Evolutionary conservation across 2,888 invertebrate genomes (phyloP).

Genomic region (Gandaritis pyraliata): DNA sequence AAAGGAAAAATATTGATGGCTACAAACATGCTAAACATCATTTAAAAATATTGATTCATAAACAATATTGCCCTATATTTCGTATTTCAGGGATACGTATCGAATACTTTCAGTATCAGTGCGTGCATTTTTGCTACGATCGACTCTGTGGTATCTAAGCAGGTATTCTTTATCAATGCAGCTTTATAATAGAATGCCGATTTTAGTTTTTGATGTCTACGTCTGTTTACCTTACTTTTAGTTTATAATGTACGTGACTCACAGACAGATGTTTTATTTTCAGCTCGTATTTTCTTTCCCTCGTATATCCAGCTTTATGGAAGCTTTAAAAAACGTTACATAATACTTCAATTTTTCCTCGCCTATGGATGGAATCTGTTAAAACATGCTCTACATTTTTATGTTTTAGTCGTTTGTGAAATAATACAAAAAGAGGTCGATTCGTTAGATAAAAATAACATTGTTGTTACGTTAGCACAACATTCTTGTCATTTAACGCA

Average conservation of each 20-base stretch:
- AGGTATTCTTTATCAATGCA: slow-evolving; percentile 34
- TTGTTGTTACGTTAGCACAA: slow-evolving; percentile 28
- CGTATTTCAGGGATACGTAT: slow-evolving; percentile 31
- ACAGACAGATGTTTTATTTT: slow-evolving; percentile 75
- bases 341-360: slow-evolving; percentile 63
- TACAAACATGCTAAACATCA: slow-evolving; percentile 42
- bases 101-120: slow-evolving; percentile 25
- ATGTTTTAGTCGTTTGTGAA: slow-evolving; percentile 38
- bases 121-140: slow-evolving; percentile 21
- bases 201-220: slow-evolving; percentile 57
- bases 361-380: slow-evolving; percentile 55
- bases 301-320: slow-evolving; percentile 71
- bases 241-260: slow-evolving; percentile 68
- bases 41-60: slow-evolving; percentile 40
- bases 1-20: slow-evolving; percentile 41
- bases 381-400: slow-evolving; percentile 47
- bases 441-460: slow-evolving; percentile 31
- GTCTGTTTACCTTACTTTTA: slow-evolving; percentile 68
- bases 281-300: slow-evolving; percentile 60
- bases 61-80: slow-evolving; percentile 43
- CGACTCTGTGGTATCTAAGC: background rate
- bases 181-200: slow-evolving; percentile 46
- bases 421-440: slow-evolving; percentile 37
- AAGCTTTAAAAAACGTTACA: slow-evolving; percentile 69
- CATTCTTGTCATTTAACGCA: slow-evolving; percentile 19